Base-by-base conservation (phyloP, 2,113 vertebrate genomes). In the Trematocara stigmaticum region DNA sequence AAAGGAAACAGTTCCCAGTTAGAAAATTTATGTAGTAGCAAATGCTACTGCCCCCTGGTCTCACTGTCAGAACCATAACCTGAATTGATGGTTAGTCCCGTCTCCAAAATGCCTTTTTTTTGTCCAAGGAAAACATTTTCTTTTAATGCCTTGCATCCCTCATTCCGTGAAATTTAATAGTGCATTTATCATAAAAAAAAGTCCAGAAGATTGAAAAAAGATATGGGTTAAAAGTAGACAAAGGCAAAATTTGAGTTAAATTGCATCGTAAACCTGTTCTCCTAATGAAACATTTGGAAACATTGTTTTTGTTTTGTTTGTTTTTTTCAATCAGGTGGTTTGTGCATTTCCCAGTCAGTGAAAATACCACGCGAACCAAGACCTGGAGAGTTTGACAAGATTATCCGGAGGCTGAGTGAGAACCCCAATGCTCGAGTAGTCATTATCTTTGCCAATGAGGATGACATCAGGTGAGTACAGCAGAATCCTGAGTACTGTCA, bases 381-480 rank as follows among this genome's bases (percentile, higher is more conserved):
- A 87, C 9, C 93, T 0, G 97, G 97, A 15, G 98, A 99, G 95
- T 99, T 98, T 6, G 98, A 99, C 96, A 99, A 99, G 96, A 97
- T 98, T 91, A 97, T 99, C 84, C 97, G 96, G 3, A 93, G 98
- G 53, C 97, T 99, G 40, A 95, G 97, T 92, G 98, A 98, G 92
- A 98, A 98, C 84, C 97, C 97, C 0, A 98, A 98, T 0, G 98
- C 98, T 20, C 93, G 98, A 40, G 98, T 96, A 0, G 95, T 99
- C 91, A 97, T 99, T 93, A 97, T 99, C 94, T 99, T 99, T 1
- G 98, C 98, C 86, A 99, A 97, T 0, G 98, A 99, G 89, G 98
- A 99, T 1, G 98, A 99, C 15, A 99, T 99, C 96, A 98, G 97
- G 98, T 99, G 90, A 82, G 96, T n/a, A 12, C 38, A 64, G 57